Evolutionary conservation across 2,888 invertebrate species (phyloP).

Genomic region (Heliconius ismenius): DNA sequence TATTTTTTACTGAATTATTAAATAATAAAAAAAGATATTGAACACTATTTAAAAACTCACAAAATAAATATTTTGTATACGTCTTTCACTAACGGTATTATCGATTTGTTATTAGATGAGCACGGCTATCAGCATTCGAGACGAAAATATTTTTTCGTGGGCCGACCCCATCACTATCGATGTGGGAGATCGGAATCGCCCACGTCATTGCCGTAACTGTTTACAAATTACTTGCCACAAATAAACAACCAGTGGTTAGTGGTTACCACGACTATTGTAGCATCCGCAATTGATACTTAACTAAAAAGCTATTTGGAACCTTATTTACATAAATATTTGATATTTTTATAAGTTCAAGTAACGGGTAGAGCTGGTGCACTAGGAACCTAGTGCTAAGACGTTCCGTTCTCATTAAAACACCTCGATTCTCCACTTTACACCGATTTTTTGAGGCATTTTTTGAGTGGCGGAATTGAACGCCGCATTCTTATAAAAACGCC

Average conservation of each 20-base stretch:
- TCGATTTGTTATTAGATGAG: conserved; percentile 21
- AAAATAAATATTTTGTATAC: neutral
- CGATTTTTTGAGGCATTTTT: too few relatives aligned
- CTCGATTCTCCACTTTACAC: too few relatives aligned
- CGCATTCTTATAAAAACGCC: too few relatives aligned
- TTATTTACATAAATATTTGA: neutral
- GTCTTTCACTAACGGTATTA: conserved; percentile 48
- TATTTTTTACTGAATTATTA: neutral
- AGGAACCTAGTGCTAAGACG: too few relatives aligned
- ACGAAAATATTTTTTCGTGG: conserved; percentile 43
- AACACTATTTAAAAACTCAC: neutral
- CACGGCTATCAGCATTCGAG: conserved; percentile 19
- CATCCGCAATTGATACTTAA: conserved; percentile 16
- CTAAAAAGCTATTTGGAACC: neutral
- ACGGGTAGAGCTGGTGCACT: neutral
- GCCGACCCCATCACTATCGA: conserved; percentile 42
- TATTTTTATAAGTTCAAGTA: neutral
- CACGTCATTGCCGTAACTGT: conserved; percentile 46
- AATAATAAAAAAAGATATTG: neutral
- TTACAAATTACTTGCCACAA: conserved; percentile 36
- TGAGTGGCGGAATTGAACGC: too few relatives aligned
- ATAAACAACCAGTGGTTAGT: conserved; percentile 4
- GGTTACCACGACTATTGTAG: conserved; percentile 22
- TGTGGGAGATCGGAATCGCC: conserved; percentile 49
- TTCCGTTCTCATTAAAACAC: too few relatives aligned